phyloP scores from a whole-genome alignment of 2,888 invertebrate genomes.

The Rugalucina vietnamica region DNA sequence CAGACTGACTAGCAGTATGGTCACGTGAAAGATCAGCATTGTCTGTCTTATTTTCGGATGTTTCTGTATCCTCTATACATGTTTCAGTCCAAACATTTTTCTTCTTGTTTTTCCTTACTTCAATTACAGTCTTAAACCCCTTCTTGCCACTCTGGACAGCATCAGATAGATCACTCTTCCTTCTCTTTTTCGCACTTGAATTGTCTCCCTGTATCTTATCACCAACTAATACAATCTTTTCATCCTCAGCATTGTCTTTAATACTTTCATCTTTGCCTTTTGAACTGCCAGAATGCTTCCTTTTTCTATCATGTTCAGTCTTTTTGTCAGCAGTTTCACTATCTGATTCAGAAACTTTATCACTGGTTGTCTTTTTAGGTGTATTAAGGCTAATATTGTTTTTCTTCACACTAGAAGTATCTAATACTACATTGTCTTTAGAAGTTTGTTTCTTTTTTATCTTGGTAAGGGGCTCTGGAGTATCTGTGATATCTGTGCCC shows the following conservation, averaged over 20 bases:
- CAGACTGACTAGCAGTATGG: not conserved
- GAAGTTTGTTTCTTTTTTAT: constrained; percentile 35
- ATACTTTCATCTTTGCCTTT: no score
- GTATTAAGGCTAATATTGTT: not conserved
- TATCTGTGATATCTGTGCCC: constrained; percentile 10
- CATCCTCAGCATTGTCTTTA: not conserved
- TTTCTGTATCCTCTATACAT: not conserved
- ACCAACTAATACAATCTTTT: not conserved
- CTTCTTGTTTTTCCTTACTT: constrained; percentile 1
- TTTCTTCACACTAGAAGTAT: not conserved
- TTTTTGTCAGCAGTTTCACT: not conserved
- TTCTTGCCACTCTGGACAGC: not conserved
- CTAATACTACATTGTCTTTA: not conserved
- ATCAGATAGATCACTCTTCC: not conserved
- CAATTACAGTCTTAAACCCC: constrained; percentile 10
- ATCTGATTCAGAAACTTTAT: not conserved
- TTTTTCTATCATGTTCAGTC: not conserved
- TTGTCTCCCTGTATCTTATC: no score
- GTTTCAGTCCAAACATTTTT: not conserved
- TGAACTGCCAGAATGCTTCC: not conserved
- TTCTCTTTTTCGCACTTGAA: not conserved
- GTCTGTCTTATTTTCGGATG: not conserved
- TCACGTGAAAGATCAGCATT: no score
- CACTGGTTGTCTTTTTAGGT: not conserved
- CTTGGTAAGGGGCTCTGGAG: constrained; percentile 23